Percentiles rank a stretch among this genome's conserved stretches.
Evolutionary conservation across 2,113 vertebrate genomes (phyloP).

Genomic region (Syngnathoides biaculeatus): DNA sequence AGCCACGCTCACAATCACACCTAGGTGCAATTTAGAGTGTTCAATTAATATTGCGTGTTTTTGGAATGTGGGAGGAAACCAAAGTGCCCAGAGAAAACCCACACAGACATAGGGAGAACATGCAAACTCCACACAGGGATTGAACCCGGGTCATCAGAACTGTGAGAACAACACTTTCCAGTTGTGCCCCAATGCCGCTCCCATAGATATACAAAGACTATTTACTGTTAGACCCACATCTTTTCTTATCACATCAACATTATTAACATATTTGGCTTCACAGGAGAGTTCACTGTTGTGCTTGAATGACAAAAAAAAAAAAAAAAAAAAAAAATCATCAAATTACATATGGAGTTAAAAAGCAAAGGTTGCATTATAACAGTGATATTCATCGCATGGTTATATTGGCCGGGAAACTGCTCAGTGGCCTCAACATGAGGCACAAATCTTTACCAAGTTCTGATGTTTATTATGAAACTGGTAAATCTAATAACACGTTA

Average conservation of each 20-base stretch:
- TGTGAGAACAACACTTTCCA: too few relatives aligned
- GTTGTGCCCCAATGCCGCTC: too few relatives aligned
- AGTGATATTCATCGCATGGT: conserved; percentile 35
- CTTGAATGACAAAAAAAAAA: background rate
- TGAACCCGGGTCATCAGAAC: too few relatives aligned
- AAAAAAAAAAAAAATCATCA: conserved; percentile 42
- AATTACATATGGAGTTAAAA: conserved; percentile 46
- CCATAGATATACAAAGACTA: conserved; percentile 18
- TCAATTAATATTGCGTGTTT: too few relatives aligned
- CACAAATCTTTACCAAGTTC: conserved; percentile 14
- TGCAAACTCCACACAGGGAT: too few relatives aligned
- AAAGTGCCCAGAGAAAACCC: too few relatives aligned
- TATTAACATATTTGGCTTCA: conserved; percentile 13
- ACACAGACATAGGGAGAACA: too few relatives aligned
- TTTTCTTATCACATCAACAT: too few relatives aligned
- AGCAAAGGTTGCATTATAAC: conserved; percentile 35
- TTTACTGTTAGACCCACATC: conserved; percentile 10
- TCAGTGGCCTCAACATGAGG: conserved; percentile 14
- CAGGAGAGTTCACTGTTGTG: conserved; percentile 43
- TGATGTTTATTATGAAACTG: conserved; percentile 5
- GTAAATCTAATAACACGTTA: background rate
- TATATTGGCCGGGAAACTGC: conserved; percentile 39
- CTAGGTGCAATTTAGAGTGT: too few relatives aligned
- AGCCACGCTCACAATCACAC: too few relatives aligned
- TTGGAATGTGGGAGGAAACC: too few relatives aligned